These are phyloP conservation scores for Naja naja DNA, from an alignment of 2,113 vertebrate genomes.

Conservation along the genomic window DNA sequence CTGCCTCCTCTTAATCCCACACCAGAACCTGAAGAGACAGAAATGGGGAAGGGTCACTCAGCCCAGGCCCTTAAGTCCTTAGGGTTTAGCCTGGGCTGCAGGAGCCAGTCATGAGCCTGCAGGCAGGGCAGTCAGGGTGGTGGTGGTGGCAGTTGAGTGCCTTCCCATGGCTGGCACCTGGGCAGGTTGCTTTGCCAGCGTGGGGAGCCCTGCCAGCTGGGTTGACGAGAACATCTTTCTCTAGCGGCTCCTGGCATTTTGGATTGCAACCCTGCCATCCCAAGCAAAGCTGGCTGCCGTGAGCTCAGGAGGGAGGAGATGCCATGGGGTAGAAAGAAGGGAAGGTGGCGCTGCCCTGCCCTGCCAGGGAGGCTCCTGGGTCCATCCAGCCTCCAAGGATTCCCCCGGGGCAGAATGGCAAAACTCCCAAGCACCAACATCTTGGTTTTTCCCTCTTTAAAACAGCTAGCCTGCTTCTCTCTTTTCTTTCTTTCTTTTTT, in stretches of 20 bases:
- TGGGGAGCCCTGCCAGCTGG: neutral
- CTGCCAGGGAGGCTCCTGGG: neutral
- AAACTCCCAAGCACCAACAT: neutral
- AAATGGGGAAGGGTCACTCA: neutral
- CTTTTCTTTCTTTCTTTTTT: conserved; percentile 3
- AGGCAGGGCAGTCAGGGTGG: neutral
- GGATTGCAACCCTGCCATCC: neutral
- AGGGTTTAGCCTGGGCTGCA: neutral
- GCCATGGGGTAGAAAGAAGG: neutral
- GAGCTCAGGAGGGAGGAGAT: neutral
- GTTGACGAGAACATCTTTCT: neutral
- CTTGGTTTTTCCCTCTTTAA: neutral
- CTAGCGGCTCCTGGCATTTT: neutral
- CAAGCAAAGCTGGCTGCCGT: neutral
- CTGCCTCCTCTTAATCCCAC: neutral
- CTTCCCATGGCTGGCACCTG: neutral
- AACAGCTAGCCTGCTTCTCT: neutral
- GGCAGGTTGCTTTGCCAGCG: neutral
- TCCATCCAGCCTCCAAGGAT: neutral
- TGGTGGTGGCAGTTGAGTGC: no score
- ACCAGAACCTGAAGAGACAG: neutral
- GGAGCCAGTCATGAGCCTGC: neutral
- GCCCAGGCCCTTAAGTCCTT: neutral
- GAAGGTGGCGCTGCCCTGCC: neutral
- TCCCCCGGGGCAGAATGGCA: neutral